Conservation (phyloP, 2,113 vertebrate species). For the Pelodiscus sinensis region DNA sequence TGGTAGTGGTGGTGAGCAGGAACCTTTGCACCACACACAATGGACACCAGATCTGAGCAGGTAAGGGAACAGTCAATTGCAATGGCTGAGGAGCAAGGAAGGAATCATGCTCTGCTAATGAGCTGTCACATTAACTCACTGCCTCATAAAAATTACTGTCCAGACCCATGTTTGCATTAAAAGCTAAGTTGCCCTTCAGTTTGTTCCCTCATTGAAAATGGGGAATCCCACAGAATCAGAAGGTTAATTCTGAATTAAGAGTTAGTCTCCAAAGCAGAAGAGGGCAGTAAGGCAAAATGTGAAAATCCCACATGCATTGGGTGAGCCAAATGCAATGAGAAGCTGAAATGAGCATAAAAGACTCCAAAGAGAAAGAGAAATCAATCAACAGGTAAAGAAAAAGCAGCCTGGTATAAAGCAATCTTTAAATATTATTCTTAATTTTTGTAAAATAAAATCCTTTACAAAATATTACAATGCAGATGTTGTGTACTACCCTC, state of each 20-base stretch:
- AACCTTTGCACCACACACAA: no score
- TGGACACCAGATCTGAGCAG: no score
- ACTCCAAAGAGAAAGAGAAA: background rate
- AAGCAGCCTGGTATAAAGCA: background rate
- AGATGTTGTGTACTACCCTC: background rate
- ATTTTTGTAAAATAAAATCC: background rate
- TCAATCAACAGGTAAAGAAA: background rate
- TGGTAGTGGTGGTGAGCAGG: no score
- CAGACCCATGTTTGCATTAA: background rate
- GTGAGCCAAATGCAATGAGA: background rate
- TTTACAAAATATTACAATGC: background rate
- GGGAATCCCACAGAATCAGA: background rate
- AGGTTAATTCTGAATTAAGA: background rate
- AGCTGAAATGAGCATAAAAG: background rate
- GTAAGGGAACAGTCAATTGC: no score
- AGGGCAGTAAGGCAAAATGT: background rate
- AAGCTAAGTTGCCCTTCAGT: background rate
- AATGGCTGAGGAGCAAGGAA: background rate
- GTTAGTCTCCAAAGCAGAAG: background rate
- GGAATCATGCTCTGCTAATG: background rate
- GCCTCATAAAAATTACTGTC: background rate
- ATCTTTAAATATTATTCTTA: background rate
- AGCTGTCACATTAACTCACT: background rate
- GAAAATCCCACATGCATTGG: background rate
- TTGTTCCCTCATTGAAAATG: background rate